Conservation (phyloP, 2,113 vertebrate species). For the Electrona antarctica region DNA sequence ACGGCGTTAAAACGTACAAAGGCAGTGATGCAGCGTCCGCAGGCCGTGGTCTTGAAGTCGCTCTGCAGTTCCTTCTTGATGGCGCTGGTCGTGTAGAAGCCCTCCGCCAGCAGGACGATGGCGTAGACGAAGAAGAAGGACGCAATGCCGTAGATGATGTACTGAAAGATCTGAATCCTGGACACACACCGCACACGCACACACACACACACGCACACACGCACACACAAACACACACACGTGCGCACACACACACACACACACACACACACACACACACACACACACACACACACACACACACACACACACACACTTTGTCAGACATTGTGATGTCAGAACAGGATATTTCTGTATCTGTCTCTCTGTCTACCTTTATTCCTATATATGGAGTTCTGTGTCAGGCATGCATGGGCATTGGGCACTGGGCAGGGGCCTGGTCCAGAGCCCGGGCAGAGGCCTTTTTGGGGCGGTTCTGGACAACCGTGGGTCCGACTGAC, state of each 20-base stretch:
- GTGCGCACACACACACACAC: not conserved
- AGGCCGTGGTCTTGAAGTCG: slow-evolving; percentile 96
- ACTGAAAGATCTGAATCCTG: slow-evolving; percentile 97
- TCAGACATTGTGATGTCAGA: no score
- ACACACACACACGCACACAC: not conserved
- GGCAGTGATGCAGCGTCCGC: slow-evolving; percentile 97
- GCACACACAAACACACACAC: not conserved
- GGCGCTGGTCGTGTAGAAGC: slow-evolving; percentile 96
- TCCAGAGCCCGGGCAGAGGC: no score
- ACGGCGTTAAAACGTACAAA: slow-evolving; percentile 78
- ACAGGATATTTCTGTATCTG: no score
- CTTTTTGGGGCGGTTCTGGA: no score
- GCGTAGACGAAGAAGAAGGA: slow-evolving; percentile 99
- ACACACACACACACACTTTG: slow-evolving; percentile 74
- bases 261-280: slow-evolving; percentile 6
- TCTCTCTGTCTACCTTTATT: no score
- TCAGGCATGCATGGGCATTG: no score
- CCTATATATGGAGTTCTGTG: no score
- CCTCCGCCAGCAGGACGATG: slow-evolving; percentile 94
- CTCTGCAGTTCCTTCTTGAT: slow-evolving; percentile 97
- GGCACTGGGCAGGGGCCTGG: no score
- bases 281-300: slow-evolving; percentile 71
- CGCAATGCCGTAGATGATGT: slow-evolving; percentile 96
- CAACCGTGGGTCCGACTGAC: no score
- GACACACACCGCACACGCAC: slow-evolving; percentile 20